phyloP scores from a whole-genome alignment of 2,113 vertebrate species.

The Lagopus muta region DNA sequence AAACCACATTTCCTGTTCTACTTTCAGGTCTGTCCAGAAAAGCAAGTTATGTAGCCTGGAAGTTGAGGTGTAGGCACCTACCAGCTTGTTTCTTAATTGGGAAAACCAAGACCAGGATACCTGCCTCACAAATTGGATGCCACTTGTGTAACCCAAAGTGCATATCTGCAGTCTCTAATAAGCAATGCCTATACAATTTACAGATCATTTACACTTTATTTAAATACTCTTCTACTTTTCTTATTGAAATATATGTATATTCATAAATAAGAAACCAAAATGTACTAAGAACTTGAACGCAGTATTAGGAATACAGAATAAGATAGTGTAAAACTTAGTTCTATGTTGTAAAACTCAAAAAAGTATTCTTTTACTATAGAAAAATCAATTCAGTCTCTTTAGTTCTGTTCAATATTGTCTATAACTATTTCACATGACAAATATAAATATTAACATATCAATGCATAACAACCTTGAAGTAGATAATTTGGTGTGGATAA shows the following conservation, averaged over 20 bases:
- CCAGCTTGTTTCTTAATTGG: neutral
- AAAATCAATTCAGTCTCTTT: neutral
- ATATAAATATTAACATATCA: neutral
- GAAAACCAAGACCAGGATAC: neutral
- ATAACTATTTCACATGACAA: neutral
- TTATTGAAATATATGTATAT: neutral
- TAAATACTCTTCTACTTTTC: neutral
- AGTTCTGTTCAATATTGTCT: neutral
- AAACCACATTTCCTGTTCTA: neutral
- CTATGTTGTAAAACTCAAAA: neutral
- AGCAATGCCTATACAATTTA: neutral
- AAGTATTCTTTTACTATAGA: neutral
- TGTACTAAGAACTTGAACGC: neutral
- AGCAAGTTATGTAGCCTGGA: neutral
- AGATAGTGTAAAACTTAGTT: neutral
- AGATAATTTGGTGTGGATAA: neutral
- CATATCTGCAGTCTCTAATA: neutral
- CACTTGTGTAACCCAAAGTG: neutral
- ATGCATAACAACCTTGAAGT: neutral
- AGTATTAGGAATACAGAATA: neutral
- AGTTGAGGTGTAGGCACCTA: neutral
- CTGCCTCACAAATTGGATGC: neutral
- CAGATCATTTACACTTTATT: neutral
- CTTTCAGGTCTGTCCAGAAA: neutral
- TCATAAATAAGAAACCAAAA: neutral